Percentiles rank a stretch among this genome's conserved stretches.
These are phyloP conservation scores for Prietella phreatophila DNA, from an alignment of 2,113 vertebrate species.

Conservation along the genomic window DNA sequence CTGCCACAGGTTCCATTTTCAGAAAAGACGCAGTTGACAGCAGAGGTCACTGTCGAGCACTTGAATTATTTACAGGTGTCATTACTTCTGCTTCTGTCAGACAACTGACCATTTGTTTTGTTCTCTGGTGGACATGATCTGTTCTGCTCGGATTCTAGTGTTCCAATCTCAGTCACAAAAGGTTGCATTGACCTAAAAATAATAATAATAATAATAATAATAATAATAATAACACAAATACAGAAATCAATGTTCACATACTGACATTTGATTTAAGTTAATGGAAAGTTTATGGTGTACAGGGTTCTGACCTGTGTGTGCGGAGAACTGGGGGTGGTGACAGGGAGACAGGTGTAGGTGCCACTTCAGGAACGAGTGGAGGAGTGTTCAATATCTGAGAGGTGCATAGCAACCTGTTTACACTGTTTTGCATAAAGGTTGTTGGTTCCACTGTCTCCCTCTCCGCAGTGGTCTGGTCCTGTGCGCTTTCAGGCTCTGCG, in stretches of 20 bases:
- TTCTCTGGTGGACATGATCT: slow-evolving; percentile 34
- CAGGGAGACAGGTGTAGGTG: slow-evolving; percentile 51
- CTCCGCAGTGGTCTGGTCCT: slow-evolving; percentile 39
- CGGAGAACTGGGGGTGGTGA: slow-evolving; percentile 63
- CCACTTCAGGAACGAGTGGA: slow-evolving; percentile 72
- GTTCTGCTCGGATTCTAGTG: slow-evolving; percentile 30
- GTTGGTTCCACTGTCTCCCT: slow-evolving; percentile 47
- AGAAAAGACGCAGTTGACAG: background rate
- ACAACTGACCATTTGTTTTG: slow-evolving; percentile 38
- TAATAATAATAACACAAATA: background rate
- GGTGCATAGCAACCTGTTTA: slow-evolving; percentile 71
- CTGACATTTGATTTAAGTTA: background rate
- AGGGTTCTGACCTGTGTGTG: slow-evolving; percentile 67
- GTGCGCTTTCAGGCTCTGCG: slow-evolving; percentile 40
- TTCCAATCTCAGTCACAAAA: slow-evolving; percentile 33
- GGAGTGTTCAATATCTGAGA: slow-evolving; percentile 77
- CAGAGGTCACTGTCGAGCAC: background rate
- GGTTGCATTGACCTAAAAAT: slow-evolving; percentile 40
- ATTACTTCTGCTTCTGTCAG: background rate
- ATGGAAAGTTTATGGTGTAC: background rate
- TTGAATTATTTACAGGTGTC: background rate
- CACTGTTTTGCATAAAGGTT: slow-evolving; percentile 51
- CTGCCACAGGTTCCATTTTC: background rate
- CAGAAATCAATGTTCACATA: background rate
- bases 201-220: background rate